Percentiles rank a stretch among this genome's conserved stretches.
Conservation (phyloP, 1,140 invertebrate species). For the Drosophila virilis region DNA sequence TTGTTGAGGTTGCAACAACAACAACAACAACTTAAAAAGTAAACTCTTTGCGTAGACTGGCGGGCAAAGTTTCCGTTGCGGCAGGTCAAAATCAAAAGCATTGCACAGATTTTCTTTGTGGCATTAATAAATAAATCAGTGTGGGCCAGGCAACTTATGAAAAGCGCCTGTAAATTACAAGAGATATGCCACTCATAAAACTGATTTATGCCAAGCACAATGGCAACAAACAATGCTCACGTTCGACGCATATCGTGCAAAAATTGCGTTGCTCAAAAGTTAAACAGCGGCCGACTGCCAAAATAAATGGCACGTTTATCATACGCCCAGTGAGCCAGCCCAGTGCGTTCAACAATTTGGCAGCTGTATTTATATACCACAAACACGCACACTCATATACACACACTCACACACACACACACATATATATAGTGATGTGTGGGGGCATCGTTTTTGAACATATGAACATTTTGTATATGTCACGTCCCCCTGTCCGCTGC, state of each 20-base stretch:
- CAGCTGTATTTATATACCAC: constrained; percentile 74
- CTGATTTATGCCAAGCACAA: constrained; percentile 53
- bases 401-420: constrained; percentile 23
- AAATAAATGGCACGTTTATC: constrained; percentile 81
- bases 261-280: constrained; percentile 54
- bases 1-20: constrained; percentile 2
- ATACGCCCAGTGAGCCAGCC: constrained; percentile 77
- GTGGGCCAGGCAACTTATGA: constrained; percentile 14
- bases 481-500: constrained; percentile 12
- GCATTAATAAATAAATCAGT: constrained; percentile 40
- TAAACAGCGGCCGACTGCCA: constrained; percentile 39
- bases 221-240: constrained; percentile 43
- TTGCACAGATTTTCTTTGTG: constrained; percentile 13
- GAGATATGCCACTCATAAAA: constrained; percentile 66
- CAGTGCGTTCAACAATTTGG: constrained; percentile 72
- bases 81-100: constrained; percentile 64
- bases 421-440: constrained; percentile 2
- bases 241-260: constrained; percentile 45
- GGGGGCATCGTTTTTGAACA: constrained; percentile 16
- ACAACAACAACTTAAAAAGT: constrained; percentile 17
- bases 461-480: constrained; percentile 42
- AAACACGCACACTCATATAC: constrained; percentile 2
- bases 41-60: constrained; percentile 14
- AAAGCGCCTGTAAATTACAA: constrained; percentile 65
- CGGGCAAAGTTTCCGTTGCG: constrained; percentile 58